phyloP scores from a whole-genome alignment of 2,797 vertebrate species.

The Myotis findleyi region DNA sequence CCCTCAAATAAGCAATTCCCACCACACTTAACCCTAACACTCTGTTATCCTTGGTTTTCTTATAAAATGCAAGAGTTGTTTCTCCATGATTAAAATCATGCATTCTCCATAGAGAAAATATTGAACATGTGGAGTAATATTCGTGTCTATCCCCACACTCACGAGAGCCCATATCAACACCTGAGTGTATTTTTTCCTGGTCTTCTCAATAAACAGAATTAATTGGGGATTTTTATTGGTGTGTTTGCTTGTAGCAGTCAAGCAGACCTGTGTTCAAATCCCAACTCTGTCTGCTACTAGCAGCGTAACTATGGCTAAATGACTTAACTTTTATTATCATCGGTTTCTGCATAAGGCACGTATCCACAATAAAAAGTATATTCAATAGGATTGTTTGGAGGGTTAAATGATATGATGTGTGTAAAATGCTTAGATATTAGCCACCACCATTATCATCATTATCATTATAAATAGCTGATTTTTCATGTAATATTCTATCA shows the following conservation, averaged over 20 bases:
- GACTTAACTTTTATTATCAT: background rate
- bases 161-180: fast-evolving
- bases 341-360: background rate
- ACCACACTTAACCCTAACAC: too few relatives aligned
- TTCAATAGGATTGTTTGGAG: background rate
- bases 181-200: background rate
- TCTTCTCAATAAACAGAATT: background rate
- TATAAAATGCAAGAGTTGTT: background rate
- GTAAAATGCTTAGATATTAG: background rate
- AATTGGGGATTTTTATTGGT: background rate
- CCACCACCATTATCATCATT: background rate
- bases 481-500: background rate
- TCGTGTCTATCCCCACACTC: background rate
- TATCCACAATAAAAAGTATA: background rate
- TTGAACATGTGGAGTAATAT: background rate
- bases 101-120: background rate
- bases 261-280: background rate
- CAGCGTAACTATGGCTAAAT: background rate
- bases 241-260: background rate
- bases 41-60: background rate
- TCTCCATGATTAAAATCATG: background rate
- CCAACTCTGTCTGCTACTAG: background rate
- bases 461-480: background rate
- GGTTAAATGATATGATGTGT: background rate
- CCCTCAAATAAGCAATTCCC: background rate